These are phyloP conservation scores for Liposcelis brunnea DNA, from an alignment of 2,888 invertebrate species.

Conservation along the genomic window DNA sequence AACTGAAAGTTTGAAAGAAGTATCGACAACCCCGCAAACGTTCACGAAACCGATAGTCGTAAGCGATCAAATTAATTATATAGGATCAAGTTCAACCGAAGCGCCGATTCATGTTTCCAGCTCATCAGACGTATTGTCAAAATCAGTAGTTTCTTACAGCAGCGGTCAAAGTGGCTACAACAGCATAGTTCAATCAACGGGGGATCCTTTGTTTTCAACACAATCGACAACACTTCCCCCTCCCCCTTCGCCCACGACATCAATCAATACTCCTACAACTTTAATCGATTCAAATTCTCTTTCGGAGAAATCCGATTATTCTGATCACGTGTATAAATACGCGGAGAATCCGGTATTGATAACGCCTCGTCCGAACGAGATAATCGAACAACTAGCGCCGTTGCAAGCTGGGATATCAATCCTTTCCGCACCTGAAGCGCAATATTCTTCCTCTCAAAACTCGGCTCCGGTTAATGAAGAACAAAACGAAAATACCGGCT, in stretches of 20 bases:
- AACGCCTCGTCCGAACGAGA: background rate
- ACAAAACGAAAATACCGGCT: constrained; percentile 15
- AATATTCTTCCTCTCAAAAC: background rate
- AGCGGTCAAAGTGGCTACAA: constrained; percentile 8
- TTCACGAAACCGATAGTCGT: constrained; percentile 16
- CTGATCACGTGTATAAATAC: background rate
- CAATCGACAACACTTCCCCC: no score
- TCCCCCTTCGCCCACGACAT: constrained; percentile 7
- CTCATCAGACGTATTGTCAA: background rate
- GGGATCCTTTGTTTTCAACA: constrained; percentile 9
- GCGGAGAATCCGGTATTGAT: no score
- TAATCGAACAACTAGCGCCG: constrained; percentile 15
- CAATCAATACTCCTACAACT: no score
- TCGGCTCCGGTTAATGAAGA: constrained; percentile 10
- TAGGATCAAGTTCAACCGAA: background rate
- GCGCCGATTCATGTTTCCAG: background rate
- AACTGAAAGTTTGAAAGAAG: background rate
- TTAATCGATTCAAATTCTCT: background rate
- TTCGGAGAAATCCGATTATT: constrained; percentile 1
- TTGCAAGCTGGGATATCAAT: constrained; percentile 16
- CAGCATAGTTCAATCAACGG: background rate
- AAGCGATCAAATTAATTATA: constrained; percentile 6
- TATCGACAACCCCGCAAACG: constrained; percentile 10
- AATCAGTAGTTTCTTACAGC: background rate
- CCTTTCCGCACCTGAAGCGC: background rate